phyloP scores from a whole-genome alignment of 2,888 invertebrate genomes.

The Falcaria lacertinaria region DNA sequence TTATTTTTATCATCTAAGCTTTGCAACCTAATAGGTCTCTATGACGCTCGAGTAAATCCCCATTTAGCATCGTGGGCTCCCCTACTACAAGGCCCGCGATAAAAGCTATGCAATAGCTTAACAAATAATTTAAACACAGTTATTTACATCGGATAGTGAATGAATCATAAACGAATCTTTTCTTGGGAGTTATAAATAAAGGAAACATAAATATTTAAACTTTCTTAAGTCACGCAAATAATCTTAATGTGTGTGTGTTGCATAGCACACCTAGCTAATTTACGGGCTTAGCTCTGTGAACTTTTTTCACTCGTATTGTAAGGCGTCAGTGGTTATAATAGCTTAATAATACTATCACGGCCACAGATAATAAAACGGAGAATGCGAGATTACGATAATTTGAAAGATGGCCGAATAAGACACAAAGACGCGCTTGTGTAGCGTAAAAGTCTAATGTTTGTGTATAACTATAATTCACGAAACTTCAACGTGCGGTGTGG shows the following conservation, averaged over 20 bases:
- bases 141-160: too few relatives aligned
- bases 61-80: too few relatives aligned
- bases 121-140: too few relatives aligned
- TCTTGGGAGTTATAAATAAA: neutral
- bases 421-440: constrained; percentile 9
- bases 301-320: neutral
- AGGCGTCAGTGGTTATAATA: neutral
- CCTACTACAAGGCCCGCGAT: too few relatives aligned
- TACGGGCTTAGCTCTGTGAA: neutral
- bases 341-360: neutral
- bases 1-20: too few relatives aligned
- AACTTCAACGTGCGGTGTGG: constrained; percentile 8
- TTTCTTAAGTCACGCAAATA: constrained; percentile 1
- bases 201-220: neutral
- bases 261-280: neutral
- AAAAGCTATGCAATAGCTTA: too few relatives aligned
- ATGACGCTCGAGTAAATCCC: too few relatives aligned
- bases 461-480: constrained; percentile 12
- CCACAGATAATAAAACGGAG: constrained; percentile 4
- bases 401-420: constrained; percentile 24
- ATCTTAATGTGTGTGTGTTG: neutral
- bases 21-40: too few relatives aligned
- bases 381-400: constrained; percentile 20
- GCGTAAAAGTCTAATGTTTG: constrained; percentile 4
- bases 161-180: too few relatives aligned